Percentiles rank a stretch among this genome's conserved stretches.
Conservation (phyloP, 2,888 invertebrate species). For the Agonum fuliginosum region DNA sequence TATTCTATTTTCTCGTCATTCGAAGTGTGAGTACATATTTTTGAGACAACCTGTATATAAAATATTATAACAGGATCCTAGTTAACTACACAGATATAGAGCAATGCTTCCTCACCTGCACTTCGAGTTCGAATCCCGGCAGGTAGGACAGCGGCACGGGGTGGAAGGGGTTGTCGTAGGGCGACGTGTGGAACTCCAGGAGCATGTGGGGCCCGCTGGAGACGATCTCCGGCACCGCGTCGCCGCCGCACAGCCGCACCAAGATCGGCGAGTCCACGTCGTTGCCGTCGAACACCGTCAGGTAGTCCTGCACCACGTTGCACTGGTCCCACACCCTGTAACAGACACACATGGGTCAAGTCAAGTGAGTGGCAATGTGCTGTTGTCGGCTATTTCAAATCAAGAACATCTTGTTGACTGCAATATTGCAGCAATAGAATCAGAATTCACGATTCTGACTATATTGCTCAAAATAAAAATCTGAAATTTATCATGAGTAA, state of each 20-base stretch:
- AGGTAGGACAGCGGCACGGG: conserved; percentile 85
- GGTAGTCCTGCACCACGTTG: conserved; percentile 87
- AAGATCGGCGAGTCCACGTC: conserved; percentile 82
- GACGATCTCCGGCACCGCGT: conserved; percentile 86
- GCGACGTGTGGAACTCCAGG: conserved; percentile 87
- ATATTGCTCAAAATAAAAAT: no score
- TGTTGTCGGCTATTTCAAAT: no score
- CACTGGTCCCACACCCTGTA: conserved; percentile 87
- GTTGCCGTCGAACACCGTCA: conserved; percentile 88
- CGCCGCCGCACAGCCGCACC: conserved; percentile 87
- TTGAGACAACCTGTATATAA: neutral
- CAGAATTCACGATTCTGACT: no score
- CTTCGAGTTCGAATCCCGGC: conserved; percentile 88
- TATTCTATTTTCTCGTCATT: no score
- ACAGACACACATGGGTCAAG: no score
- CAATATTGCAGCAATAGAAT: no score
- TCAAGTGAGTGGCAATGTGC: no score
- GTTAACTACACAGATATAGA: neutral
- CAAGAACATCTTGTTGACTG: no score
- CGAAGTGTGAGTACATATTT: no score
- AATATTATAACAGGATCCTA: conserved; percentile 18
- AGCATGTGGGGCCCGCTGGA: conserved; percentile 86
- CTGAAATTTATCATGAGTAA: no score
- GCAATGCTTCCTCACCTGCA: conserved; percentile 76
- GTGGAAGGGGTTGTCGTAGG: conserved; percentile 88